Evolutionary conservation across 2,113 vertebrate species (phyloP).

Genomic region (Oreochromis aureus): DNA sequence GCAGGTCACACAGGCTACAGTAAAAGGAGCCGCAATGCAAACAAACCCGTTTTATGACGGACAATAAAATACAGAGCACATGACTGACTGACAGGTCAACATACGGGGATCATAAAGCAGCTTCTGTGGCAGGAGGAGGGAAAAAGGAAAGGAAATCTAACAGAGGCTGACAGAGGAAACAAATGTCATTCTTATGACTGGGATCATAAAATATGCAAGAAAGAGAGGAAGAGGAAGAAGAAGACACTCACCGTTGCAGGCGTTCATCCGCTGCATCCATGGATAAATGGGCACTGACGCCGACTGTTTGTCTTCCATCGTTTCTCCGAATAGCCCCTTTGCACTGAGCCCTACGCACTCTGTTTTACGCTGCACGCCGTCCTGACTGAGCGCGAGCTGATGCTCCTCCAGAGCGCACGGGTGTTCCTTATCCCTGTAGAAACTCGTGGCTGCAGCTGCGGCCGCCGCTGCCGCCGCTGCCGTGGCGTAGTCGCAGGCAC

Average conservation of each 20-base stretch:
- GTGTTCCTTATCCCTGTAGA: conserved; percentile 90
- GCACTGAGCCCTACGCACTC: conserved; percentile 82
- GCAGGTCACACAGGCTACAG: conserved; percentile 51
- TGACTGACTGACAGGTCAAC: conserved; percentile 50
- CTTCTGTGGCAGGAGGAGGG: conserved; percentile 23
- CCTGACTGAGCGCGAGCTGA: conserved; percentile 75
- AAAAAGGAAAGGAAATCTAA: neutral
- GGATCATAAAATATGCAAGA: conserved; percentile 47
- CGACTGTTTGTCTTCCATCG: conserved; percentile 86
- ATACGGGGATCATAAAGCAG: conserved; percentile 46
- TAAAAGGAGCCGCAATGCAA: conserved; percentile 46
- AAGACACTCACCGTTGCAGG: conserved; percentile 90
- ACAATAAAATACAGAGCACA: conserved; percentile 54
- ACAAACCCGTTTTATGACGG: conserved; percentile 62
- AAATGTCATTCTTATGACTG: conserved; percentile 53
- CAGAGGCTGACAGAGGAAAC: conserved; percentile 37
- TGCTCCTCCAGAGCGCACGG: conserved; percentile 79
- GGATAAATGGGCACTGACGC: conserved; percentile 80
- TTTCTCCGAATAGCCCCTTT: conserved; percentile 83
- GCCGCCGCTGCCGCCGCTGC: conserved; percentile 60
- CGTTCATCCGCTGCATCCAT: conserved; percentile 93
- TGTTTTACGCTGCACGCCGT: conserved; percentile 79
- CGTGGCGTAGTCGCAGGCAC: conserved; percentile 85
- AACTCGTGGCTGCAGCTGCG: conserved; percentile 65
- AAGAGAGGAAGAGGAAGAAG: conserved; percentile 2